Base-by-base conservation (phyloP, 2,797 vertebrate genomes). In the Sebastes aleutianus region DNA sequence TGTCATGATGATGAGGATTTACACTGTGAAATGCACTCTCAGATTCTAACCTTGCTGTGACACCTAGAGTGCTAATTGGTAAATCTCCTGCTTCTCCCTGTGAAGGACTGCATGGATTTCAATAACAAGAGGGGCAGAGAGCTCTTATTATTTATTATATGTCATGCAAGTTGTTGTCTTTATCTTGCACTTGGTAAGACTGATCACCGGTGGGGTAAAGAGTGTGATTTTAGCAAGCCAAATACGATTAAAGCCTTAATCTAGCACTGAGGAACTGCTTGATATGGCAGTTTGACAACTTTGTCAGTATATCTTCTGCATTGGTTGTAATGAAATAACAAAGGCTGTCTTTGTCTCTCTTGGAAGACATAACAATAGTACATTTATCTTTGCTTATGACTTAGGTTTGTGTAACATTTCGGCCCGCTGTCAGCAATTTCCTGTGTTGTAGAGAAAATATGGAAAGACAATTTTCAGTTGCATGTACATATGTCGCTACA, bases 21-120 rank as follows among this genome's bases (percentile, higher is more conserved):
- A 67, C 69, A 74, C 66, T n/a, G 24, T 69, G n/a, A 77, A 56
- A 74, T 76, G 69, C 54, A 43, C 36, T 10, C 34, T 66, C 20
- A 64, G 29, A 56, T 78, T 16, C 31, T 57, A 22, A 74, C 57
- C 72, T 85, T 13, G 12, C 59, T 39, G 54, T 74, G 67, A 83
- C 75, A 81, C 14, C 31, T 12, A 29, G 20, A n/a, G 80, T 74
- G 77, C 61, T 82, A 88, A 83, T 74, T 70, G 75, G 34, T 81
- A 50, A 80, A 73, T 77, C 4, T 22, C 27, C 24, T 57, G 64
- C 27, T 14, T 78, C 61, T 85, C 73, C 24, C 54, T 18, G 14
- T 61, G 69, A 62, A 71, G 22, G 24, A 34, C 18, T 47, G 43
- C 4, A 6, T 18, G 18, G 50, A 67, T 59, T 66, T 76, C 4